Conservation (phyloP, 2,888 invertebrate species). For the Encarsia formosa region DNA sequence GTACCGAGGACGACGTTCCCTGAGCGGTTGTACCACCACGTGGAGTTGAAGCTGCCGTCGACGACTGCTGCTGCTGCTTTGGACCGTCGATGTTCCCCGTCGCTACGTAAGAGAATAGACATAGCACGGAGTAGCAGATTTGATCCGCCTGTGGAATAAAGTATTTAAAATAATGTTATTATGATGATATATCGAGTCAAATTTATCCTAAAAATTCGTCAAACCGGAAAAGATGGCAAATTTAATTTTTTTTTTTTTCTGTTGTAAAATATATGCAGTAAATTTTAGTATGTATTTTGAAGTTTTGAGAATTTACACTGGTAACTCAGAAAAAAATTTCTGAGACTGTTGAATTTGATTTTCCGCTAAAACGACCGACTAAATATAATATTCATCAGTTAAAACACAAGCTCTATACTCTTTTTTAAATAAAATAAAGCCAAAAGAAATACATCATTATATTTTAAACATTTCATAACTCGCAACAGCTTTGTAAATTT, state of each 20-base stretch:
- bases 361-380: too few relatives aligned
- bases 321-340: too few relatives aligned
- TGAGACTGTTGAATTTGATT: too few relatives aligned
- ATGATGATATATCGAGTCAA: too few relatives aligned
- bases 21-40: conserved; percentile 10
- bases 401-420: background rate
- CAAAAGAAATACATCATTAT: too few relatives aligned
- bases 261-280: background rate
- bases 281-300: too few relatives aligned
- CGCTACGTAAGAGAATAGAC: conserved; percentile 98
- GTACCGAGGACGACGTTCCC: conserved; percentile 14
- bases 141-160: conserved; percentile 79
- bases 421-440: too few relatives aligned
- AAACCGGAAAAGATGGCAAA: too few relatives aligned
- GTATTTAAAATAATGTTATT: background rate
- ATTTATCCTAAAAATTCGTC: too few relatives aligned
- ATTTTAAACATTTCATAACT: too few relatives aligned
- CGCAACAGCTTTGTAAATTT: too few relatives aligned
- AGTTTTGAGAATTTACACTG: too few relatives aligned
- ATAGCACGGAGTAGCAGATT: conserved; percentile 98
- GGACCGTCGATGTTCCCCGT: conserved; percentile 80
- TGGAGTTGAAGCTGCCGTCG: conserved; percentile 11
- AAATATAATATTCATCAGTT: background rate
- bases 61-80: conserved; percentile 40
- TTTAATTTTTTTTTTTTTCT: background rate